Base-by-base conservation (phyloP, 1,140 invertebrate species). In the Drosophila mayri region DNA sequence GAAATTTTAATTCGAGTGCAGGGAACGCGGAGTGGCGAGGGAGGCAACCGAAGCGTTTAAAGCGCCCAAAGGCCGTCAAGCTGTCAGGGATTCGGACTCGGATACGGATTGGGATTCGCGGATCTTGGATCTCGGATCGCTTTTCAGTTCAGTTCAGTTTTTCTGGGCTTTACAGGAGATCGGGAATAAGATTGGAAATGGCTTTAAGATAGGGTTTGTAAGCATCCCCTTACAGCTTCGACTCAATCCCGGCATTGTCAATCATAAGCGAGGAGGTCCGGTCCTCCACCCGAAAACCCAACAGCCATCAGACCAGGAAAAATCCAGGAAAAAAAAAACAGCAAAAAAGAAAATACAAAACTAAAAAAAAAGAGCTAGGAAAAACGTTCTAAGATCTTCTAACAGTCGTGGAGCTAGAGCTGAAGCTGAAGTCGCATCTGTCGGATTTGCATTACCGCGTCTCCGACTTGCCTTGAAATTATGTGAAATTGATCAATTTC, bases 401-500 rank as follows among this genome's bases (percentile, higher is more conserved):
- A 90, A 90, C 78, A 83, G 44, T 60, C 70, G 52, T 28, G 25
- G 40, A 7, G 62, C 50, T 35, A n/a, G 32, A 7, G 62, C 50
- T 35, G n/a, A 7, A 16, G 41, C 41, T 46, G 9, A 46, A 81
- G 74, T 79, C 85, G 84, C 85, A 90, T 83, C 85, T 90, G 85
- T 90, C 85, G 85, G 85, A 90, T 90, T 90, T 90, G 85, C 86
- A 90, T 90, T 90, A 90, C 86, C 78, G 74, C 74, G 78, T 81
- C 70, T 85, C 70, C 81, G 85, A 90, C 78, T 90, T 85, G 85
- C 86, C 85, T 90, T 81, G 81, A 90, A 90, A 90, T 90, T 90
- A 90, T 90, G 81, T 90, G 85, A 90, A 90, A 90, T 90, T 90
- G 85, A 90, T 90, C 85, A 90, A 90, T 90, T 90, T 90, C 85